These are phyloP conservation scores for Scatophagus argus DNA, from an alignment of 2,113 vertebrate species.

Conservation along the genomic window DNA sequence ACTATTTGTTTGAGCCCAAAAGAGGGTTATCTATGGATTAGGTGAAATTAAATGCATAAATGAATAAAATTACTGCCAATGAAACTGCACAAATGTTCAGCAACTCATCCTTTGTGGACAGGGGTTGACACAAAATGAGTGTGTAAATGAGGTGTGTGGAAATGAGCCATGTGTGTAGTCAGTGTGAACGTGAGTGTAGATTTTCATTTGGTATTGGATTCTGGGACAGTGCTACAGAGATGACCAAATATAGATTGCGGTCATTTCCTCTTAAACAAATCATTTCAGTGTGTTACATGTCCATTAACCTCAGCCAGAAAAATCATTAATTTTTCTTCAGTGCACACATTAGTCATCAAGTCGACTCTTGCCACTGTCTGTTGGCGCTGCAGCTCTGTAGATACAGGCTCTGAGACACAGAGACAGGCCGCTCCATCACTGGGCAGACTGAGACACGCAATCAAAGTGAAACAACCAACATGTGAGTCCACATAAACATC, in stretches of 20 bases:
- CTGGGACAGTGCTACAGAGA: constrained; percentile 75
- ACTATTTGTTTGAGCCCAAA: constrained; percentile 52
- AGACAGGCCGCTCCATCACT: constrained; percentile 43
- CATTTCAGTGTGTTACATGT: constrained; percentile 93
- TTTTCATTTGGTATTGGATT: constrained; percentile 67
- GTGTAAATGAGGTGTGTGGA: constrained; percentile 27
- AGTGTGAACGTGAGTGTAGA: background rate
- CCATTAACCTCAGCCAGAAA: constrained; percentile 94
- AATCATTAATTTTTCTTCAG: constrained; percentile 95
- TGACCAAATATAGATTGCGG: constrained; percentile 95
- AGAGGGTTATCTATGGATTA: constrained; percentile 63
- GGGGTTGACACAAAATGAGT: constrained; percentile 32
- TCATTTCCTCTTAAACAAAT: constrained; percentile 98
- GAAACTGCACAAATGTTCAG: constrained; percentile 55
- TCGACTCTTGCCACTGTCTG: constrained; percentile 89
- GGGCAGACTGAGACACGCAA: constrained; percentile 23
- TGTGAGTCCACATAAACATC: constrained; percentile 3
- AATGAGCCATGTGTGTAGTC: constrained; percentile 40
- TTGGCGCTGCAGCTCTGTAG: constrained; percentile 49
- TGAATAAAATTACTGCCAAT: constrained; percentile 69
- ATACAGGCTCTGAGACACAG: constrained; percentile 22
- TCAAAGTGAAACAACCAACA: constrained; percentile 27
- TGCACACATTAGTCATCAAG: constrained; percentile 94
- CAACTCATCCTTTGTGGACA: constrained; percentile 40
- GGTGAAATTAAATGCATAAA: constrained; percentile 76